phyloP scores from a whole-genome alignment of 1,140 invertebrate genomes.

The Drosophila sechellia region DNA sequence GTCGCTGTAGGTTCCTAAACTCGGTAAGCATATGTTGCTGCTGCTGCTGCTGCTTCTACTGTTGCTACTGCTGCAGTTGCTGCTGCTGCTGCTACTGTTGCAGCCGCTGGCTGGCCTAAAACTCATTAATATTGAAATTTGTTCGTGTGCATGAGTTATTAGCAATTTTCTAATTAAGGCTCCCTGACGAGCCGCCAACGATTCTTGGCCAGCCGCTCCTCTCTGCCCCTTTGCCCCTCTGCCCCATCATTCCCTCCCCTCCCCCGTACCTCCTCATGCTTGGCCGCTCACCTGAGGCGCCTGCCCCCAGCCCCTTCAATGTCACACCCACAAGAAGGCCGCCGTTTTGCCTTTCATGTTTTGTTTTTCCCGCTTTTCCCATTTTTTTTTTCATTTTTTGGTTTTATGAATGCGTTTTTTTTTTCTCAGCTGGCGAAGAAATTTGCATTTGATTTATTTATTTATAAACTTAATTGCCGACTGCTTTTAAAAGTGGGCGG shows the following conservation, averaged over 20 bases:
- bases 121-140: slow-evolving; percentile 84
- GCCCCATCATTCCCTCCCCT: neutral
- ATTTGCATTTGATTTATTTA: slow-evolving; percentile 75
- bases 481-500: slow-evolving; percentile 1
- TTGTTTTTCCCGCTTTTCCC: slow-evolving; percentile 1
- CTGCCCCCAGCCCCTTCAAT: slow-evolving; percentile 21
- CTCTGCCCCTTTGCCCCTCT: neutral
- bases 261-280: slow-evolving; percentile 37
- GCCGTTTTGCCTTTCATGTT: slow-evolving; percentile 44
- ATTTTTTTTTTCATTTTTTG: neutral
- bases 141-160: slow-evolving; percentile 83
- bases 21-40: slow-evolving; percentile 31
- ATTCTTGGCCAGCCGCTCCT: slow-evolving; percentile 11
- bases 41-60: neutral
- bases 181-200: slow-evolving; percentile 57
- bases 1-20: slow-evolving; percentile 27
- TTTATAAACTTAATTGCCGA: slow-evolving; percentile 76
- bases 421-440: slow-evolving; percentile 15
- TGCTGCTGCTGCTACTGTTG: slow-evolving; percentile 25
- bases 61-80: slow-evolving; percentile 15
- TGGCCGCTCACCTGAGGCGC: slow-evolving; percentile 75
- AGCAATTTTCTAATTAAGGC: slow-evolving; percentile 83
- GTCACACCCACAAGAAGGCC: slow-evolving; percentile 68
- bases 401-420: slow-evolving; percentile 16
- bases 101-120: slow-evolving; percentile 58